phyloP scores from a whole-genome alignment of 2,797 vertebrate genomes.

The Mareca penelope region DNA sequence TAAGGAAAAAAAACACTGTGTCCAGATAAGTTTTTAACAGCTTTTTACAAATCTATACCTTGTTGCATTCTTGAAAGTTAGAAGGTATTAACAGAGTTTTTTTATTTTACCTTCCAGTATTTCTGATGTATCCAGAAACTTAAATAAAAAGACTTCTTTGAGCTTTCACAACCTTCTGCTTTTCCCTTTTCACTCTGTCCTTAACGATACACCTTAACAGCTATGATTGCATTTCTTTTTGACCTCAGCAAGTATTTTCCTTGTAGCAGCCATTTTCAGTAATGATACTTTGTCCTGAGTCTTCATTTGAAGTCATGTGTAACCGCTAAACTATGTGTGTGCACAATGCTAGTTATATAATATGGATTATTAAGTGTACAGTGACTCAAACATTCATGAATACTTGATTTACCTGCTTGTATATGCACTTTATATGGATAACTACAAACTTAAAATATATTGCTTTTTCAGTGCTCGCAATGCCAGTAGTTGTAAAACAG shows the following conservation, averaged over 20 bases:
- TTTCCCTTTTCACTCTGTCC: not conserved
- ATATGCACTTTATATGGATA: too few relatives aligned
- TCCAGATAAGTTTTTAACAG: not conserved
- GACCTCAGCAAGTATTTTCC: not conserved
- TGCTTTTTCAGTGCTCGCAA: not conserved
- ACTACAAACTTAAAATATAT: not conserved
- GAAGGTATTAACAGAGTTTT: not conserved
- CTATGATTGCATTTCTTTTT: not conserved
- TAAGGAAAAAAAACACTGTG: not conserved
- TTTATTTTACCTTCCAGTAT: not conserved
- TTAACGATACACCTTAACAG: not conserved
- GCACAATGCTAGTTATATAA: not conserved
- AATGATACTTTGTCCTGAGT: not conserved
- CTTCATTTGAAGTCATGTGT: not conserved
- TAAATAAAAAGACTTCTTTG: not conserved
- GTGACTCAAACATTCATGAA: not conserved
- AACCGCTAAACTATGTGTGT: not conserved
- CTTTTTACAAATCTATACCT: not conserved
- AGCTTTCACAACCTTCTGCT: not conserved
- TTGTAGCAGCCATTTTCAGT: not conserved
- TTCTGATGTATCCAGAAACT: not conserved
- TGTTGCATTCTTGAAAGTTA: not conserved
- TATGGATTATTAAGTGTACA: not conserved
- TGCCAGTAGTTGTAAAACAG: not conserved
- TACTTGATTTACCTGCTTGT: not conserved